Evolutionary conservation across 2,888 invertebrate genomes (phyloP).

Genomic region (Leptinotarsa rubiginosa): DNA sequence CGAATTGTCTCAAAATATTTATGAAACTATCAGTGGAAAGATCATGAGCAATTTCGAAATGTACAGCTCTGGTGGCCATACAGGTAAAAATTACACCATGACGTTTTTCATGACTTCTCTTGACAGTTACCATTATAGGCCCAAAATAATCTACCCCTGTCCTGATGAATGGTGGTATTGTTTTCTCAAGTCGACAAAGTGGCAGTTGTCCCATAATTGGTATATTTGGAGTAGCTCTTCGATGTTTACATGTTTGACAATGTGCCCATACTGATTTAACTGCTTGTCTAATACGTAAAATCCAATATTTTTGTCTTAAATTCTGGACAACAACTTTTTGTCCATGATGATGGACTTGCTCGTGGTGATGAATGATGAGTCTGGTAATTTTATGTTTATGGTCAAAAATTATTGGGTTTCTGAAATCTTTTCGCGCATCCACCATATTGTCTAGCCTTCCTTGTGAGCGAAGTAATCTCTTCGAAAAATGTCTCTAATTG

Average conservation of each 20-base stretch:
- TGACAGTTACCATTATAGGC: background rate
- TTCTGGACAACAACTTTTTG: background rate
- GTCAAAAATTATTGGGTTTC: too few species aligned
- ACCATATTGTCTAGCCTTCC: too few species aligned
- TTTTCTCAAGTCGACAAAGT: background rate
- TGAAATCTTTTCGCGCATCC: too few species aligned
- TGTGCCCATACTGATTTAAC: background rate
- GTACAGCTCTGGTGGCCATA: background rate
- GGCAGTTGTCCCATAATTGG: background rate
- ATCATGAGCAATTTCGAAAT: background rate
- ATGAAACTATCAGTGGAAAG: too few species aligned
- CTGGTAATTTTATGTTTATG: too few species aligned
- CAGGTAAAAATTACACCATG: background rate
- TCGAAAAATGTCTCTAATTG: too few species aligned
- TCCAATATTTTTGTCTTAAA: background rate
- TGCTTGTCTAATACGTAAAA: background rate
- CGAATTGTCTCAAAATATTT: too few species aligned
- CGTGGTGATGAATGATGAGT: too few species aligned
- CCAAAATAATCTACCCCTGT: background rate
- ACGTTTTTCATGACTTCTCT: background rate
- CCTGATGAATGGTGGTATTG: background rate
- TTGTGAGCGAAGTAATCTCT: too few species aligned
- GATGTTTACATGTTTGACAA: background rate
- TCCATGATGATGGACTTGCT: too few species aligned
- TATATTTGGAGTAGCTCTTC: background rate